Conservation (phyloP, 2,797 vertebrate genomes). For the Typhlichthys subterraneus region DNA sequence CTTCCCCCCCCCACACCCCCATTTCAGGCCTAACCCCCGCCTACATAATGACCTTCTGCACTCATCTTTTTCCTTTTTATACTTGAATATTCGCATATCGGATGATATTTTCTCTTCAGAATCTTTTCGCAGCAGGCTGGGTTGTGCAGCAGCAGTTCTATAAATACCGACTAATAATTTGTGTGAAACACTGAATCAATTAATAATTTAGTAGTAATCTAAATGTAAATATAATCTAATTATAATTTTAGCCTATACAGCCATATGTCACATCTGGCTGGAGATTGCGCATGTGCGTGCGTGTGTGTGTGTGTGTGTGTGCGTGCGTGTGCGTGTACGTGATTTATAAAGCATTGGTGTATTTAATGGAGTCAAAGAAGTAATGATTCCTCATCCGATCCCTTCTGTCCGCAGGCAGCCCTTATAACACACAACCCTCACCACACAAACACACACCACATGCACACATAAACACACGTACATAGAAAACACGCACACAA, state of each 20-base stretch:
- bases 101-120: no score
- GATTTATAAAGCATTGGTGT: constrained; percentile 68
- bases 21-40: constrained; percentile 26
- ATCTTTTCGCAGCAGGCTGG: no score
- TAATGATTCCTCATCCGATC: constrained; percentile 61
- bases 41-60: constrained; percentile 15
- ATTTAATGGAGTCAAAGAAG: constrained; percentile 71
- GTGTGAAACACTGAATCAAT: no score
- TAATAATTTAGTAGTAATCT: no score
- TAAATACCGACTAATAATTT: no score
- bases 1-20: constrained; percentile 9
- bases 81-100: neutral
- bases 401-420: constrained; percentile 28
- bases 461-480: constrained; percentile 19
- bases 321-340: constrained; percentile 28
- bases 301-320: neutral
- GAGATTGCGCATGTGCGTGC: neutral
- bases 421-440: constrained; percentile 36
- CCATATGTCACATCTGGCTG: no score
- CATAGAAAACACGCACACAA: constrained; percentile 17
- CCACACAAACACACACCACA: constrained; percentile 8
- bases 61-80: constrained; percentile 21
- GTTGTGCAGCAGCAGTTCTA: no score
- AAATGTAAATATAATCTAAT: no score
- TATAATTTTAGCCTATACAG: no score